Base-by-base conservation (phyloP, 2,113 vertebrate genomes). In the Zootoca vivipara region DNA sequence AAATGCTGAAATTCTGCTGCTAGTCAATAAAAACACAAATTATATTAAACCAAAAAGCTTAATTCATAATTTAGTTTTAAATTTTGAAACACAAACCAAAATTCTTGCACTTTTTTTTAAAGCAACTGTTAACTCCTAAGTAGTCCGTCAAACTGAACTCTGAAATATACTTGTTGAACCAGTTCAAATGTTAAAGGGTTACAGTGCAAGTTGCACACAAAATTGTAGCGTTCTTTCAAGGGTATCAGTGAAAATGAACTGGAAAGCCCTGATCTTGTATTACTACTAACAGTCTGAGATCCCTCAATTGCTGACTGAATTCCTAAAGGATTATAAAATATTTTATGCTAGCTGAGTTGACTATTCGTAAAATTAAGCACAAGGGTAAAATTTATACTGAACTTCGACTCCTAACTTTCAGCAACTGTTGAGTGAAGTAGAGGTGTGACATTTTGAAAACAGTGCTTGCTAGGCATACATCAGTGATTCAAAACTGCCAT, bases 21-120 rank as follows among this genome's bases (percentile, higher is more conserved):
- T 98, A 98, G 98, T 98, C 97, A 98, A 98, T 97, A 99, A 97
- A 99, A 98, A 98, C 97, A 98, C 96, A 99, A 97, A 98, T 97
- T 97, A 96, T 94, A 97, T 98, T 98, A 97, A 97, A 98, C 95
- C 95, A 95, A 88, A 87, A 88, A 97, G 95, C 95, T 96, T 94
- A 93, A 96, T 85, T 92, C 95, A 89, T 92, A 94, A 86, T 95
- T 96, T 93, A 94, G 93, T 18, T 92, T 90, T 93, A 93, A 70
- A 92, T 90, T 92, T 28, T 28, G 1, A 92, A 90, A 82, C 33
- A 8, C 95, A 93, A 90, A 85, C 74, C 92, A 94, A 83, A 92
- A 82, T 83, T 86, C 77, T 87, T 86, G 89, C 88, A 81, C 87
- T 91, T 93, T 83, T 93, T 83, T 94, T 90, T 90, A 91, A 90